Base-by-base conservation (phyloP, 2,113 vertebrate genomes). In the Atlantisia rogersi region DNA sequence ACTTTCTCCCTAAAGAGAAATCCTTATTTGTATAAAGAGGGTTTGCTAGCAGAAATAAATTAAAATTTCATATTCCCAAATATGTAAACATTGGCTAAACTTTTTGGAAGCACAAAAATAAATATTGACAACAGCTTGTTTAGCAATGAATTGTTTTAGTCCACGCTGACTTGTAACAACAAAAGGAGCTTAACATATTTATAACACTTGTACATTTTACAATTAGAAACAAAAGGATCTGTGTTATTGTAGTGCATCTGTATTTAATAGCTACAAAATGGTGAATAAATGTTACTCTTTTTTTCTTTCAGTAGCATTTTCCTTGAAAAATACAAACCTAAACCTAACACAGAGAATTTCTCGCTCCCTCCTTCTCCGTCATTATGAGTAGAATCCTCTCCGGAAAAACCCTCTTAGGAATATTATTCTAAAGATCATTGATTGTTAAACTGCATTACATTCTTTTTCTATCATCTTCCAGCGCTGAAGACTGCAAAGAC, bases 381-480 rank as follows among this genome's bases (percentile, higher is more conserved):
- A 60, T 70, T 28, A 24, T 18, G 71, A 32, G 31, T 60, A 82
- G 39, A 90, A 85, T 86, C 70, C 42, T 93, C 56, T 71, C 28
- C 3, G 29, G 26, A 82, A 88, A 87, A 73, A 67, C 4, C 16
- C 65, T 83, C 90, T 92, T 78, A 95, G 73, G 85, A 91, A 90
- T 88, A 78, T 44, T 92, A 90, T 94, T 95, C 64, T 93, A 87
- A 94, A 95, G 84, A 88, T 82, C 81, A 39, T 55, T 83, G 90
- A 77, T 56, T 96, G 52, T 85, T 97, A 94, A 96, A 94, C 70
- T 85, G 82, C 53, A 95, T 89, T 92, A 64, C 67, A 64, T 94
- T 86, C 59, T 96, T 97, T 93, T 96, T 89, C 78, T 96, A 50
- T 97, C 91, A 70, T 96, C 29, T 94, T 78, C 94, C 91, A 95